Evolutionary conservation across 2,888 invertebrate genomes (phyloP).

Genomic region (Prenolepis imparis): DNA sequence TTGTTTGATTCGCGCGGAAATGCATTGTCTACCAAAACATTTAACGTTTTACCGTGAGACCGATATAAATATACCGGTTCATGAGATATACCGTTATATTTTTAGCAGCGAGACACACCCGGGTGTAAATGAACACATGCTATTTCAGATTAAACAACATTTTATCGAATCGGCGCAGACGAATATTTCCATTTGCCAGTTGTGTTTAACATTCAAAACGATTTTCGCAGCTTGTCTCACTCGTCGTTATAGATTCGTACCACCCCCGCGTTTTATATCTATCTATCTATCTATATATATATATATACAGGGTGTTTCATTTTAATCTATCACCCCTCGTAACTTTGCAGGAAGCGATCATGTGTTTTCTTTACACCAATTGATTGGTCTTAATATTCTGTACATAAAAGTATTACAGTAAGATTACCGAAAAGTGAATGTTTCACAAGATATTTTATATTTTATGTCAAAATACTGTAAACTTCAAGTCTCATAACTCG

Average conservation of each 20-base stretch:
- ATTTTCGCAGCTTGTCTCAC: background rate
- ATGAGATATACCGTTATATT: background rate
- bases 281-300: too few species aligned
- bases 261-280: background rate
- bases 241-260: constrained; percentile 17
- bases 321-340: too few species aligned
- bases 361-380: too few species aligned
- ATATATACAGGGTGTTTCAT: too few species aligned
- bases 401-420: too few species aligned
- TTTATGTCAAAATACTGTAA: too few species aligned
- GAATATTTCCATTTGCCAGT: constrained; percentile 19
- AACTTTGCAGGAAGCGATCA: too few species aligned
- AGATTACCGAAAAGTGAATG: too few species aligned
- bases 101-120: background rate
- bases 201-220: background rate
- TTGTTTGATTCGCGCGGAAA: constrained; percentile 40
- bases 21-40: constrained; percentile 35
- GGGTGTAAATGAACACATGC: background rate
- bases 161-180: background rate
- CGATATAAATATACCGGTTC: background rate
- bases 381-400: too few species aligned
- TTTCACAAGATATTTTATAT: too few species aligned
- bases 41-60: background rate
- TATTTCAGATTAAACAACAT: constrained; percentile 11
- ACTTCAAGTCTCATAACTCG: too few species aligned